These are phyloP conservation scores for Desmophyllum pertusum DNA, from an alignment of 92 coral and sea anemone species.

Conservation along the genomic window DNA sequence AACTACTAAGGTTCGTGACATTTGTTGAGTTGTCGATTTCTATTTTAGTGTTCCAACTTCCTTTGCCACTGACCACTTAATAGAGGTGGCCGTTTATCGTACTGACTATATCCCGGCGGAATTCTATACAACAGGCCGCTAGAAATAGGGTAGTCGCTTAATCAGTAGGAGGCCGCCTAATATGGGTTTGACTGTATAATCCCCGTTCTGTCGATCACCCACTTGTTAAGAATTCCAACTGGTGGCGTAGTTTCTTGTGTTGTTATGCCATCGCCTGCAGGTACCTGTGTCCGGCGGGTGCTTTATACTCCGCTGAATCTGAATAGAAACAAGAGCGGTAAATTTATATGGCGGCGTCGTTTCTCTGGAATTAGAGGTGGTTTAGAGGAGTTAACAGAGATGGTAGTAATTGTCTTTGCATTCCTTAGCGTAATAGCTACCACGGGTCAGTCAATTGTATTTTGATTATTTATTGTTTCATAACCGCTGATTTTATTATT, in stretches of 20 bases:
- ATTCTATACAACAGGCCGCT: no score
- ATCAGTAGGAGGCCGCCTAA: no score
- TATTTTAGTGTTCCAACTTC: no score
- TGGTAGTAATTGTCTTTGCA: neutral
- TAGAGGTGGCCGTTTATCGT: no score
- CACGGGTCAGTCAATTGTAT: constrained; percentile 3
- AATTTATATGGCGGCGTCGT: neutral
- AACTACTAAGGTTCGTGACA: no score
- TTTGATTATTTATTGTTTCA: neutral
- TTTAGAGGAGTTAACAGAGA: neutral
- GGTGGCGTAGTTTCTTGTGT: neutral
- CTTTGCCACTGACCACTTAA: no score
- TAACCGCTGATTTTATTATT: neutral
- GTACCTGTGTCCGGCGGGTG: constrained; percentile 1
- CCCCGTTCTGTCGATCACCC: neutral
- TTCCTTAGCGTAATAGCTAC: neutral
- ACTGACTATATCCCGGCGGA: no score
- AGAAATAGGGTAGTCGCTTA: no score
- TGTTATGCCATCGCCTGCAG: neutral
- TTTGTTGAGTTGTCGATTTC: no score
- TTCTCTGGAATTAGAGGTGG: neutral
- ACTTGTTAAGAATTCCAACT: neutral
- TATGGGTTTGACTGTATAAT: no score
- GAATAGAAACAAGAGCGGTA: neutral
- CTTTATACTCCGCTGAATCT: neutral